Base-by-base conservation (phyloP, 35 echinoderm and acorn worm genomes). In the Chiridota heheva region DNA sequence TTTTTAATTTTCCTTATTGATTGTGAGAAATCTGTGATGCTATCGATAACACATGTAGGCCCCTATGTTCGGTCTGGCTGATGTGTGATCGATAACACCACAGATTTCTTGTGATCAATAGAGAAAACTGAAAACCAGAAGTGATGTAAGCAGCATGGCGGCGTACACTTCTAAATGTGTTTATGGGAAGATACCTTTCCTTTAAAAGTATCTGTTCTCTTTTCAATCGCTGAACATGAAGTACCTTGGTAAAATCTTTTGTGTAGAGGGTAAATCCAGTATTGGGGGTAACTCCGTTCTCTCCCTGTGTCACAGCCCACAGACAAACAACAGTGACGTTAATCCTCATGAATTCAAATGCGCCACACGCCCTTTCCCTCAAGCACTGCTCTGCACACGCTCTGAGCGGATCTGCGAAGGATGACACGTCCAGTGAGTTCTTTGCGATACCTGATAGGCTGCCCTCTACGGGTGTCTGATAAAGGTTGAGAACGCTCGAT, bases 331-430 rank as follows among this genome's bases (percentile, higher is more conserved):
- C 24, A 13, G 77, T 91, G 0, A 58, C 66, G 67, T 79, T 89
- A 7, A 86, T 64, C 18, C 41, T 37, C 7, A 64, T 37, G 58
- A 81, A 92, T 60, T 91, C 81, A 81, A 98, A 88, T 2, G 95
- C 83, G 0, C 89, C 95, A 36, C 95, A 98, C 18, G 95, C 95
- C 57, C 81, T 69, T 27, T 98, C 87, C 64, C 63, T 18, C n/a
- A 98, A 72, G 63, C 95, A 98, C 31, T 48, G 68, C 59, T 85
- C 84, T 18, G 89, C 89, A 48, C 95, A 98, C 15, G 39, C 76
- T 40, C 40, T 45, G 1, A 84, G 60, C 8, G 95, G 89, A 47
- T 77, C 42, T 13, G 89, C 73, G 45, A 63, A 46, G 32, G 40
- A 1, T 2, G 78, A 82, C 1, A 98, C 95, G 63, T 98, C 89